Evolutionary conservation across 2,888 invertebrate species (phyloP).

Genomic region (Nomada fabriciana): DNA sequence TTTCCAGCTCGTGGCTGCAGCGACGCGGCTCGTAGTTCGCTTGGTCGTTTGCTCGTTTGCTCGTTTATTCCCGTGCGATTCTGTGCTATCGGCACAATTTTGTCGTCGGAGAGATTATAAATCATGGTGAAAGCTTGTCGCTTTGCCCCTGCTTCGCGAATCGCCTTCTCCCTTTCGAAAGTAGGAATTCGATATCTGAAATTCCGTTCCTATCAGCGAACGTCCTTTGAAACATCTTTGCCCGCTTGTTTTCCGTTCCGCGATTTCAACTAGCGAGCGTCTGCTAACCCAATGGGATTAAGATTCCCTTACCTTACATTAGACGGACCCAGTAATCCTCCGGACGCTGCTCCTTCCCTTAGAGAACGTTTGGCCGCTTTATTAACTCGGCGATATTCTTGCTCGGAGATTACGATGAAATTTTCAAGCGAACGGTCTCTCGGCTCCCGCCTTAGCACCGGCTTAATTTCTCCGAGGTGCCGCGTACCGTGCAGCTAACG

Average conservation of each 20-base stretch:
- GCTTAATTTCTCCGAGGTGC: slow-evolving; percentile 12
- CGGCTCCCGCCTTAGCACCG: slow-evolving; percentile 27
- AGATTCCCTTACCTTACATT: slow-evolving; percentile 77
- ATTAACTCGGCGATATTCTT: slow-evolving; percentile 69
- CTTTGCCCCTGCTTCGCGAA: background rate
- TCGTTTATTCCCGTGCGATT: background rate
- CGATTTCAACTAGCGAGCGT: slow-evolving; percentile 1
- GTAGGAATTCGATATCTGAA: slow-evolving; percentile 77
- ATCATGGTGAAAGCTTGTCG: slow-evolving; percentile 6
- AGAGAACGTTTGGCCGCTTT: slow-evolving; percentile 60
- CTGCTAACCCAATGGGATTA: slow-evolving; percentile 72
- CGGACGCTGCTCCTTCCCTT: slow-evolving; percentile 55
- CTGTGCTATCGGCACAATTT: background rate
- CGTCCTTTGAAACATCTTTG: slow-evolving; percentile 74
- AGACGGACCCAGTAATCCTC: slow-evolving; percentile 62
- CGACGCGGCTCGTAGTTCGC: background rate
- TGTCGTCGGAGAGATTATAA: background rate
- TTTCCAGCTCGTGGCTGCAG: background rate
- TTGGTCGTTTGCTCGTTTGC: background rate
- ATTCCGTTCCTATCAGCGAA: slow-evolving; percentile 72
- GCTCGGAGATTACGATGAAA: slow-evolving; percentile 71
- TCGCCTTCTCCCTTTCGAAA: slow-evolving; percentile 67
- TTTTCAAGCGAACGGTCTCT: slow-evolving; percentile 46
- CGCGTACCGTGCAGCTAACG: background rate
- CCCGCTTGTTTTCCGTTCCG: background rate